Evolutionary conservation across 2,113 vertebrate species (phyloP).

Genomic region (Lamprotornis superbus): DNA sequence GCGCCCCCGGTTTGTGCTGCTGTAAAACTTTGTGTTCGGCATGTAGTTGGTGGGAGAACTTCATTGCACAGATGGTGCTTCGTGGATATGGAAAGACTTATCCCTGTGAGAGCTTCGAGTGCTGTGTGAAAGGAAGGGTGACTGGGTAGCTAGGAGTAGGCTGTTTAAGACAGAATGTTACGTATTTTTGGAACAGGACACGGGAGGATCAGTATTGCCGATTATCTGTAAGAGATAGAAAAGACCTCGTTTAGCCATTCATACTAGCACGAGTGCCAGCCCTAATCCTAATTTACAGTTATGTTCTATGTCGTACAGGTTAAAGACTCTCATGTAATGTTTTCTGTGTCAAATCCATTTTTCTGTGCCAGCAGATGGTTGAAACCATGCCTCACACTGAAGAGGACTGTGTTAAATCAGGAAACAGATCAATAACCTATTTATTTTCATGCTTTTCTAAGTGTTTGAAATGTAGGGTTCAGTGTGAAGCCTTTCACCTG

Average conservation of each 20-base stretch:
- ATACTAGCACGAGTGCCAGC: too few relatives aligned
- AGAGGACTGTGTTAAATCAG: neutral
- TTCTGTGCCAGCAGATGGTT: neutral
- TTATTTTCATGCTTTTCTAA: neutral
- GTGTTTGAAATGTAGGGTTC: neutral
- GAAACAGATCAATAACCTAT: neutral
- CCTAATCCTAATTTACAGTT: neutral
- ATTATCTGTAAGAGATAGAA: neutral
- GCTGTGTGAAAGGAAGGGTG: neutral
- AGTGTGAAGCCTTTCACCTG: neutral
- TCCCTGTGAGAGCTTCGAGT: neutral
- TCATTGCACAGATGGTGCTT: fast-evolving
- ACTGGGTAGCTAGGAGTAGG: neutral
- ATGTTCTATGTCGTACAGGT: neutral
- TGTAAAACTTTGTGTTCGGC: neutral
- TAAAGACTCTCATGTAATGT: neutral
- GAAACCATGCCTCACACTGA: fast-evolving
- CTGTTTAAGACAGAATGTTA: neutral
- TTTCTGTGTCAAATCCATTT: neutral
- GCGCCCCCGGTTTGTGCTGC: fast-evolving
- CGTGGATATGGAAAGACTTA: neutral
- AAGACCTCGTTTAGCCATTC: neutral
- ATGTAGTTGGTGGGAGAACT: fast-evolving
- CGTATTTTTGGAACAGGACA: neutral
- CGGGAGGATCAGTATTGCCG: neutral